phyloP scores from a whole-genome alignment of 2,113 vertebrate species.

The Chaetorhynchus papuensis region DNA sequence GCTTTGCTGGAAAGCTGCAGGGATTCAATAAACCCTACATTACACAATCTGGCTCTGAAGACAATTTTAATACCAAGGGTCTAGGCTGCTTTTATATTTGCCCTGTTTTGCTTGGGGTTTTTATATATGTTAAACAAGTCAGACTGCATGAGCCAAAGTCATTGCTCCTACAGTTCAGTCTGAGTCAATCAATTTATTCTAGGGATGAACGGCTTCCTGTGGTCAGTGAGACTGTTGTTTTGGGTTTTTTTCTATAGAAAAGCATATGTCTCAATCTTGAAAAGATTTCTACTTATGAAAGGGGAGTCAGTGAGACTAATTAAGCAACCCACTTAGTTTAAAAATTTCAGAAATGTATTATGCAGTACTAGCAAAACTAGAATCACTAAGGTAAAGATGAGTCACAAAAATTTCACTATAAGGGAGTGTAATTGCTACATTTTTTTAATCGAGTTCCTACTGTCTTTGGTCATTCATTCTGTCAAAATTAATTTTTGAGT shows the following conservation, averaged over 20 bases:
- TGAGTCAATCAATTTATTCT: background rate
- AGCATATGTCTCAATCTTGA: fast-evolving
- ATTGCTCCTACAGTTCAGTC: background rate
- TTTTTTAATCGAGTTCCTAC: background rate
- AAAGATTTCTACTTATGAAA: background rate
- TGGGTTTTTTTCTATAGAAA: background rate
- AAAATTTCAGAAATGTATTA: background rate
- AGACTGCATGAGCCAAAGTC: background rate
- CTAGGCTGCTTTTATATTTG: background rate
- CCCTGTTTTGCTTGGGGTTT: background rate
- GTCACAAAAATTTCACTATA: background rate
- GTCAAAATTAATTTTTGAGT: background rate
- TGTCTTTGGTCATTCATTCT: background rate
- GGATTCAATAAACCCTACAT: constrained; percentile 38
- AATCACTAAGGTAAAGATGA: background rate
- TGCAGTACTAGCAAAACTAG: background rate
- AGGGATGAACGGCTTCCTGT: background rate
- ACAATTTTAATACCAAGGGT: background rate
- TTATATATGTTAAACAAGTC: background rate
- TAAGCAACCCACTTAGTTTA: background rate
- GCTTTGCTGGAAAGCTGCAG: constrained; percentile 15
- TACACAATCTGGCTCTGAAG: constrained; percentile 7
- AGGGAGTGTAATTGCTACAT: background rate
- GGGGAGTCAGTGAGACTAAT: background rate
- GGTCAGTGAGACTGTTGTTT: background rate